Evolutionary conservation across 2,113 vertebrate genomes (phyloP).

Genomic region (Ictalurus punctatus): DNA sequence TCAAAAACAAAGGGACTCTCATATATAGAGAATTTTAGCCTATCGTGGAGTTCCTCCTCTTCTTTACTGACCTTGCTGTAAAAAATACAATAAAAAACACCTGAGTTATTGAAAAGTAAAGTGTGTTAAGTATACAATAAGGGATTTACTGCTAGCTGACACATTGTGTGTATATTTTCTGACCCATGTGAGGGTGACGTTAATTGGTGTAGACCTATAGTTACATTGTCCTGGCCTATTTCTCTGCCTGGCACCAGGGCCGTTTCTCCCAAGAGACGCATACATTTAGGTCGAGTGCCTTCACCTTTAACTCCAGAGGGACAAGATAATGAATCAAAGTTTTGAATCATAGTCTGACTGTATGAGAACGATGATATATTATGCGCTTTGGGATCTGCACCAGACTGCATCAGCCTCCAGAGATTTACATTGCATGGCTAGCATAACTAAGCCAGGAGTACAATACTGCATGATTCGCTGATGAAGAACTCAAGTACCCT

Average conservation of each 20-base stretch:
- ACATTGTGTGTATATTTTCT: constrained; percentile 1
- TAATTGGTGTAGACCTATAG: constrained; percentile 34
- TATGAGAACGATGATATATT: background rate
- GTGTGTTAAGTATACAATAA: background rate
- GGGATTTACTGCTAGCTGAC: background rate
- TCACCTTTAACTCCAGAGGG: constrained; percentile 42
- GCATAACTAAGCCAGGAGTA: background rate
- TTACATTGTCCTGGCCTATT: constrained; percentile 47
- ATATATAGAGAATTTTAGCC: background rate
- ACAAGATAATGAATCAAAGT: constrained; percentile 52
- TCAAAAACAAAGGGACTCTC: background rate
- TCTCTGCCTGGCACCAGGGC: constrained; percentile 28
- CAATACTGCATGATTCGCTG: constrained; percentile 10
- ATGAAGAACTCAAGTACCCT: constrained; percentile 26
- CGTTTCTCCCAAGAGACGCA: constrained; percentile 32
- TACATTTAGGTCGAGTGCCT: constrained; percentile 52
- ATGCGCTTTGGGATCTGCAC: constrained; percentile 19
- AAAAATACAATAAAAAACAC: constrained; percentile 20
- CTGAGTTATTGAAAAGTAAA: constrained; percentile 3
- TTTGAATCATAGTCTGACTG: constrained; percentile 29
- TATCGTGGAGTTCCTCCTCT: background rate
- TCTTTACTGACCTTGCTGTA: constrained; percentile 6
- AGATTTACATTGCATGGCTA: constrained; percentile 20
- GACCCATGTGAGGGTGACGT: constrained; percentile 4
- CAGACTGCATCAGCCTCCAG: constrained; percentile 7